A percentile compares a stretch with the other conserved stretches of the same genome.
Conservation (phyloP, 2,113 vertebrate species). For the Cyanoliseus patagonus region DNA sequence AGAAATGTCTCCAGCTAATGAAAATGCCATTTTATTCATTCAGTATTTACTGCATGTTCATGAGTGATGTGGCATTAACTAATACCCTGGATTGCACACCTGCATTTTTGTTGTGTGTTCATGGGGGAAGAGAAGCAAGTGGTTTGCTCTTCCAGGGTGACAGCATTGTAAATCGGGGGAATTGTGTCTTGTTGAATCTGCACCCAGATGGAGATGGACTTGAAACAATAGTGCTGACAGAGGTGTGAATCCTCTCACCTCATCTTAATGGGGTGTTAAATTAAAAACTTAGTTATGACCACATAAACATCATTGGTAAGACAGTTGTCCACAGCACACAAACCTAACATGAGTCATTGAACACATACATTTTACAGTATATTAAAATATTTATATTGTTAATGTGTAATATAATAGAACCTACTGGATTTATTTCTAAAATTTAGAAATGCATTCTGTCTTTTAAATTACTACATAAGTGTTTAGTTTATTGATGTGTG, state of each 20-base stretch:
- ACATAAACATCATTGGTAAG: constrained; percentile 39
- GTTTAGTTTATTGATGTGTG: constrained; percentile 53
- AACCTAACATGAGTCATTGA: constrained; percentile 61
- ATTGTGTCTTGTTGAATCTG: not conserved
- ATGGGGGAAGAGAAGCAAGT: not conserved
- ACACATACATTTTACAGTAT: constrained; percentile 50
- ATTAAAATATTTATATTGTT: constrained; percentile 67
- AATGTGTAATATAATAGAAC: constrained; percentile 46
- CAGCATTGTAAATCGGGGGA: not conserved
- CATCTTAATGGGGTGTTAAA: constrained; percentile 58
- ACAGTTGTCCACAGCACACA: constrained; percentile 13
- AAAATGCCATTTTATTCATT: not conserved
- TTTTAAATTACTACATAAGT: constrained; percentile 49
- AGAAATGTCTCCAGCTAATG: not conserved
- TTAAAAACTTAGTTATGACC: constrained; percentile 59
- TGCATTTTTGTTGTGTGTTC: not conserved
- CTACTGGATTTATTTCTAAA: constrained; percentile 35
- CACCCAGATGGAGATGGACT: constrained; percentile 7
- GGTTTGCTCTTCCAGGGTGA: not conserved
- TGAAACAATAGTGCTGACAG: constrained; percentile 36
- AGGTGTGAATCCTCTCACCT: constrained; percentile 35
- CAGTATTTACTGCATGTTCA: not conserved
- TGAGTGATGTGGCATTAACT: not conserved
- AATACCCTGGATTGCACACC: not conserved
- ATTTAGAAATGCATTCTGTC: constrained; percentile 34